Percentiles rank a stretch among this genome's conserved stretches.
Evolutionary conservation across 2,888 invertebrate genomes (phyloP).

Genomic region (Leptinotarsa rubiginosa): DNA sequence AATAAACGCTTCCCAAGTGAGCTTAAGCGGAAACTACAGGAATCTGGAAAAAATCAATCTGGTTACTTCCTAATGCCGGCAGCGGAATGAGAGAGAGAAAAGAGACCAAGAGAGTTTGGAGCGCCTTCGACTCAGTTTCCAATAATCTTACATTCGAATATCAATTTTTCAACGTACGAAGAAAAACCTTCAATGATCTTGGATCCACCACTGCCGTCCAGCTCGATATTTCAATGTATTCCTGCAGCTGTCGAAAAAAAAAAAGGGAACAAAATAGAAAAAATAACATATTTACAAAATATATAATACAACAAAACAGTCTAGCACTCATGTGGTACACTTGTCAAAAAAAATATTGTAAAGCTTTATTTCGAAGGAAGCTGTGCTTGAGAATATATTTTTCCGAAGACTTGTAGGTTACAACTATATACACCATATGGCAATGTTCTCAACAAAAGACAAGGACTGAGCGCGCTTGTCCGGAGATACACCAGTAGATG

Average conservation of each 20-base stretch:
- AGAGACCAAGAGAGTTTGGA: not conserved
- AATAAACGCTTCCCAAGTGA: no score
- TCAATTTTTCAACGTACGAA: no score
- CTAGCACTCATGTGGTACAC: constrained; percentile 39
- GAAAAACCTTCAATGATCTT: not conserved
- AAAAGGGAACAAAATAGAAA: constrained; percentile 9
- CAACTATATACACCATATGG: constrained; percentile 58
- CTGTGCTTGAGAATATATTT: constrained; percentile 53
- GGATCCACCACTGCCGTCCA: constrained; percentile 10
- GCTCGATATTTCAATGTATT: constrained; percentile 13
- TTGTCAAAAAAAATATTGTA: constrained; percentile 45
- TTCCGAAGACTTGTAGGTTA: constrained; percentile 62
- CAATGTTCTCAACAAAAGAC: constrained; percentile 41
- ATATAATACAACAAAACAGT: constrained; percentile 28
- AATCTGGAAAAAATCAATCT: constrained; percentile 5
- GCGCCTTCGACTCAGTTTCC: not conserved
- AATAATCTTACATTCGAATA: no score
- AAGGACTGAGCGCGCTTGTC: constrained; percentile 39
- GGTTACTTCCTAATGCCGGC: not conserved
- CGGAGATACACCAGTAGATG: constrained; percentile 47
- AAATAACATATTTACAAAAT: constrained; percentile 28
- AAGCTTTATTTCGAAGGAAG: constrained; percentile 54
- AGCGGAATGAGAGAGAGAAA: not conserved
- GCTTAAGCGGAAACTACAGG: not conserved
- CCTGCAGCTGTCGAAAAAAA: constrained; percentile 16